phyloP scores from a whole-genome alignment of 2,113 vertebrate genomes.

The Lates calcarifer region DNA sequence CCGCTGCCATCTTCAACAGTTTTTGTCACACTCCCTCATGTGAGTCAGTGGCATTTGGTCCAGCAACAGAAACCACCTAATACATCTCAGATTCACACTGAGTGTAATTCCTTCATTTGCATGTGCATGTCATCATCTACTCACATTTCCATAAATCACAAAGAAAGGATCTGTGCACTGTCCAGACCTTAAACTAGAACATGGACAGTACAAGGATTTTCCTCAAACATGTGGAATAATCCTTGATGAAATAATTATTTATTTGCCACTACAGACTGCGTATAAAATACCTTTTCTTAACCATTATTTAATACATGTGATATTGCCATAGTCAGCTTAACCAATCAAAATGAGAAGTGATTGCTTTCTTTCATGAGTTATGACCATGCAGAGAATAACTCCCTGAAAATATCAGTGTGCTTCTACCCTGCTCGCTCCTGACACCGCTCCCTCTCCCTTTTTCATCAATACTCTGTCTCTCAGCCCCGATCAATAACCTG shows the following conservation, averaged over 20 bases:
- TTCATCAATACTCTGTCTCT: conserved; percentile 22
- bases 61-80: conserved; percentile 25
- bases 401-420: background rate
- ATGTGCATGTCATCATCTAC: background rate
- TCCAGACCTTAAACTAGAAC: background rate
- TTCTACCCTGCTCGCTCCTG: background rate
- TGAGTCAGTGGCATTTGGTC: conserved; percentile 45
- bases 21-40: conserved; percentile 31
- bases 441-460: background rate
- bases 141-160: background rate
- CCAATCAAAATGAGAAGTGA: background rate
- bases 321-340: background rate
- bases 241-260: background rate
- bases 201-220: background rate
- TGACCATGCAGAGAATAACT: background rate
- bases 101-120: background rate
- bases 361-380: background rate
- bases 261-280: background rate
- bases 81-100: conserved; percentile 10
- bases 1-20: conserved; percentile 42
- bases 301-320: background rate
- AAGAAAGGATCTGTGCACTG: background rate
- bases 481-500: conserved; percentile 71
- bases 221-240: background rate
- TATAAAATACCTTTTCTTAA: background rate